Conservation (phyloP, 1,140 invertebrate genomes). For the fruit fly (Drosophila melanogaster) region Release_6_plus_ISO1_MT NT_037436.4:17291501-17292000, state of each 20-base stretch:
- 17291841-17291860: slow-evolving; percentile 35
- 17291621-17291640: slow-evolving; percentile 19
- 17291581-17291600: slow-evolving; percentile 56
- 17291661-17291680: slow-evolving; percentile 44
- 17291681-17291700: slow-evolving; percentile 51
- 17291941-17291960: background rate
- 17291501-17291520: slow-evolving; percentile 69
- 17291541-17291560: slow-evolving; percentile 62
- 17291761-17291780: slow-evolving; percentile 74
- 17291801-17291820: slow-evolving; percentile 75
- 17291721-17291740: slow-evolving; percentile 76
- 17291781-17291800: slow-evolving; percentile 21
- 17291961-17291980: no score
- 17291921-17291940: background rate
- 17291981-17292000: slow-evolving; percentile 1
- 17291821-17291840: slow-evolving; percentile 61
- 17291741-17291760: slow-evolving; percentile 78
- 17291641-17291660: slow-evolving; percentile 77
- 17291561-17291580: slow-evolving; percentile 84
- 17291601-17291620: slow-evolving; percentile 74
- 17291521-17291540: slow-evolving; percentile 6
- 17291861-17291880: slow-evolving; percentile 39
- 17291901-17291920: slow-evolving; percentile 49
- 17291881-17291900: slow-evolving; percentile 55
- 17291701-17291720: slow-evolving; percentile 50